Percentiles rank a stretch among this genome's conserved stretches.
These are phyloP conservation scores for Acleris sparsana DNA, from an alignment of 2,888 invertebrate genomes.

Conservation along the genomic window DNA sequence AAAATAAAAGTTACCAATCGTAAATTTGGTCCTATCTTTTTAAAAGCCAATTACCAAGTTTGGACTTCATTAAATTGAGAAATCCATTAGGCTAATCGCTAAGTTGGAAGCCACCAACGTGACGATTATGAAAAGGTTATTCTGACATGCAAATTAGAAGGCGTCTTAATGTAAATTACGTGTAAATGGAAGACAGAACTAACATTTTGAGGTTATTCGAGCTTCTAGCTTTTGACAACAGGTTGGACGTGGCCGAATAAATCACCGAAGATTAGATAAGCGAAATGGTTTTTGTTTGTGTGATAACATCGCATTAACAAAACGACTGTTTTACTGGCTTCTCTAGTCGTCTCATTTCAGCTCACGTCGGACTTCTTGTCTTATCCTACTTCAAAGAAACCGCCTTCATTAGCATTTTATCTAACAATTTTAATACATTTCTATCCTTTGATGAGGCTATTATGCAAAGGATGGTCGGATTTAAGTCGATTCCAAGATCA, in stretches of 20 bases:
- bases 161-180: constrained; percentile 76
- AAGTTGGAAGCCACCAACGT: constrained; percentile 71
- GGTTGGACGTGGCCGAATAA: constrained; percentile 65
- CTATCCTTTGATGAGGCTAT: background rate
- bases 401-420: constrained; percentile 21
- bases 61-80: constrained; percentile 76
- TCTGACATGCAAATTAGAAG: constrained; percentile 74
- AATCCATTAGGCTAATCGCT: constrained; percentile 78
- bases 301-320: constrained; percentile 30
- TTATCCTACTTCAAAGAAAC: constrained; percentile 22
- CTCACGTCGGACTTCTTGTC: background rate
- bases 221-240: constrained; percentile 49
- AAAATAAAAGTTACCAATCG: constrained; percentile 55
- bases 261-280: constrained; percentile 52
- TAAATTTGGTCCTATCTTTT: constrained; percentile 69
- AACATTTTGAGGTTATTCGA: constrained; percentile 57
- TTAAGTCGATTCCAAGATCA: constrained; percentile 1
- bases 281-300: constrained; percentile 32
- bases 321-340: constrained; percentile 17
- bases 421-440: constrained; percentile 1
- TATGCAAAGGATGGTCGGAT: background rate
- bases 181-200: constrained; percentile 69
- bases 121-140: constrained; percentile 78
- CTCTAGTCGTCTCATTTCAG: constrained; percentile 6
- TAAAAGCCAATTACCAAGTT: constrained; percentile 72